Conservation (phyloP, 2,888 invertebrate genomes). For the Oscheius sp. region DNA sequence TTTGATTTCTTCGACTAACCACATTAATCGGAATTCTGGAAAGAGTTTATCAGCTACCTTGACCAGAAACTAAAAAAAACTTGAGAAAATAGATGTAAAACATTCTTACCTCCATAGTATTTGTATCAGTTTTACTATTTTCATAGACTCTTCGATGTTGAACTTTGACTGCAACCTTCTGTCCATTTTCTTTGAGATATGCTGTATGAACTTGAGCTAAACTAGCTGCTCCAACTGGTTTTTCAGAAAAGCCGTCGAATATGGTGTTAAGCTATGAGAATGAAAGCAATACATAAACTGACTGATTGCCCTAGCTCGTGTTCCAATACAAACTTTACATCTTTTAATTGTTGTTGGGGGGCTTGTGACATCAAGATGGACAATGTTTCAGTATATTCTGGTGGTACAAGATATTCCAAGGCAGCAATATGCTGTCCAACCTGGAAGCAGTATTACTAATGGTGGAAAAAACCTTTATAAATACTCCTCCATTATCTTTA, state of each 20-base stretch:
- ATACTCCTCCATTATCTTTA: slow-evolving; percentile 90
- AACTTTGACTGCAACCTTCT: slow-evolving; percentile 91
- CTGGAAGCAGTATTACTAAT: slow-evolving; percentile 33
- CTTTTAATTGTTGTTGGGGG: slow-evolving; percentile 84
- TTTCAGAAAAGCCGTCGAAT: slow-evolving; percentile 83
- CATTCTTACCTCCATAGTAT: slow-evolving; percentile 84
- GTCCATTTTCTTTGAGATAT: slow-evolving; percentile 66
- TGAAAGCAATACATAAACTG: neutral
- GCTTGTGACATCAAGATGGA: slow-evolving; percentile 90
- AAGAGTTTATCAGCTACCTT: slow-evolving; percentile 85
- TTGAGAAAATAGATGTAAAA: too few species aligned
- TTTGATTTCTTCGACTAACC: slow-evolving; percentile 86
- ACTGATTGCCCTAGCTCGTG: slow-evolving; percentile 83
- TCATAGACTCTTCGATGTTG: slow-evolving; percentile 90
- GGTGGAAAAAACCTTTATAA: slow-evolving; percentile 81
- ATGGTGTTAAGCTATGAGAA: slow-evolving; percentile 62
- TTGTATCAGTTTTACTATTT: slow-evolving; percentile 87
- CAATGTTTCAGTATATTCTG: slow-evolving; percentile 90
- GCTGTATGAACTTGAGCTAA: slow-evolving; percentile 77
- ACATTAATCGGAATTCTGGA: slow-evolving; percentile 93
- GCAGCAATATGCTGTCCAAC: slow-evolving; percentile 91
- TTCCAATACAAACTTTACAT: slow-evolving; percentile 83
- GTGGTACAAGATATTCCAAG: slow-evolving; percentile 89
- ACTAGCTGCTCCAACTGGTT: slow-evolving; percentile 93
- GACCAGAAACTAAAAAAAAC: slow-evolving; percentile 77